phyloP scores from a whole-genome alignment of 53 echinoderm and acorn worm genomes.

The Arbacia lixula region DNA sequence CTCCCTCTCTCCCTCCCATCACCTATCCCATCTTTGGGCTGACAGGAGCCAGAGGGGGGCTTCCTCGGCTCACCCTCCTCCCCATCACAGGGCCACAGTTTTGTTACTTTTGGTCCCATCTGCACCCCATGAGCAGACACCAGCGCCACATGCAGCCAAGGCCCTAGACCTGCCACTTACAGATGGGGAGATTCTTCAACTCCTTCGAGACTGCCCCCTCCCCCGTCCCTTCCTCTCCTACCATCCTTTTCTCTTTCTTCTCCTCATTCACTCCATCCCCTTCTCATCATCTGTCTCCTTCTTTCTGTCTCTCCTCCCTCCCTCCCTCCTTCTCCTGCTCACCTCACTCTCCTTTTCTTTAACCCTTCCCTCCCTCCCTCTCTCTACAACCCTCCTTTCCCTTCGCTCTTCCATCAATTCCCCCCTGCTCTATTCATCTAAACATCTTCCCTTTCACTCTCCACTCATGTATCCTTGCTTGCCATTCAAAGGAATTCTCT shows the following conservation, averaged over 20 bases:
- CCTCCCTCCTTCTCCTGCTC: neutral
- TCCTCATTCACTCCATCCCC: too few relatives aligned
- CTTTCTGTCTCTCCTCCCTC: neutral
- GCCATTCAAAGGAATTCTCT: too few relatives aligned
- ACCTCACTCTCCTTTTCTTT: neutral
- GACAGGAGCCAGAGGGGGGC: neutral
- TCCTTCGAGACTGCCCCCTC: too few relatives aligned
- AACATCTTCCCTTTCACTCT: neutral
- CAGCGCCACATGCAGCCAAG: constrained; percentile 11
- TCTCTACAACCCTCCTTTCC: neutral
- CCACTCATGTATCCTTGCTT: neutral
- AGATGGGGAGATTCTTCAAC: too few relatives aligned
- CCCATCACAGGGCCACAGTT: constrained; percentile 10
- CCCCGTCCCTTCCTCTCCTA: too few relatives aligned
- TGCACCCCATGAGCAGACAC: constrained; percentile 21
- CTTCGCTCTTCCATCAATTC: neutral
- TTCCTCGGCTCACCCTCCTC: neutral
- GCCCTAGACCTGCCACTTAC: constrained; percentile 35
- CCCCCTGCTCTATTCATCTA: neutral
- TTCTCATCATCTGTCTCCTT: too few relatives aligned
- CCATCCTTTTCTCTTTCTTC: too few relatives aligned
- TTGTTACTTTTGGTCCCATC: constrained; percentile 35
- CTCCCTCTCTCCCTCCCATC: neutral
- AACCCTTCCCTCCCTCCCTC: neutral
- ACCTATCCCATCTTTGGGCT: neutral